Evolutionary conservation across 2,113 vertebrate genomes (phyloP).

Genomic region (Calonectris borealis): DNA sequence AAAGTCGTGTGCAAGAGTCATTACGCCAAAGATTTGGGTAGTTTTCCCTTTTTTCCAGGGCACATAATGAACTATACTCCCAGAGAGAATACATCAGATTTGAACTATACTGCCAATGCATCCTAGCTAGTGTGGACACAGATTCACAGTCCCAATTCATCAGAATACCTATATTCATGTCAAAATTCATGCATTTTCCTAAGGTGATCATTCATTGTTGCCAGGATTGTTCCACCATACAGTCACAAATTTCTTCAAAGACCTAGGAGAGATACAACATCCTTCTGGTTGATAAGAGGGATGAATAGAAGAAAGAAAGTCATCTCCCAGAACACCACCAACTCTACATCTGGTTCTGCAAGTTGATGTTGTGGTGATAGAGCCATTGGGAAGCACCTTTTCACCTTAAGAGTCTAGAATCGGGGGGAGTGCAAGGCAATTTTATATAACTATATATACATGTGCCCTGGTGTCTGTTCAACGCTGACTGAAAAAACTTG

Average conservation of each 20-base stretch:
- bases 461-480: neutral
- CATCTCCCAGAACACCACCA: neutral
- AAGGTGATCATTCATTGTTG: neutral
- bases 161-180: neutral
- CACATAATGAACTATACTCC: neutral
- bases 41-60: neutral
- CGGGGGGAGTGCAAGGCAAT: neutral
- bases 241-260: neutral
- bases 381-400: fast-evolving
- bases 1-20: neutral
- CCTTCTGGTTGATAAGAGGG: neutral
- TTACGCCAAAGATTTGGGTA: neutral
- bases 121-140: neutral
- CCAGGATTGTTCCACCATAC: neutral
- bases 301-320: neutral
- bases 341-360: neutral
- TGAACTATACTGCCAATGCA: neutral
- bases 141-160: neutral
- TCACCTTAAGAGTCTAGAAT: neutral
- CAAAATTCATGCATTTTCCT: neutral
- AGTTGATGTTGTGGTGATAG: neutral
- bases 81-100: neutral
- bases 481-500: neutral
- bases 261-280: neutral
- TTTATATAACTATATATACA: neutral